Percentiles rank a stretch among this genome's conserved stretches.
phyloP scores from a whole-genome alignment of 2,888 invertebrate genomes.

The Lithophane leautieri region DNA sequence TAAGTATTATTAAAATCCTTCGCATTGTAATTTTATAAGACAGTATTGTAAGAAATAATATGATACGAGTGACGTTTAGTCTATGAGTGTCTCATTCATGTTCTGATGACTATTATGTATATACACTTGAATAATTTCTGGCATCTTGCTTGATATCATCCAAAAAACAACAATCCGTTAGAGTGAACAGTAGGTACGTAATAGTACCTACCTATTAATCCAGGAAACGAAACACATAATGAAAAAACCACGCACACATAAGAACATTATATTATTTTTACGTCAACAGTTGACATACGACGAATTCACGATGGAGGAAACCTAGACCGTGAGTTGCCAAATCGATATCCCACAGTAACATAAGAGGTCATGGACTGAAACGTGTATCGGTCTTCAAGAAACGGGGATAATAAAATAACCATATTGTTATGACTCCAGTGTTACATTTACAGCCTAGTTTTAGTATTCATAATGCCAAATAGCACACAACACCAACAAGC shows the following conservation, averaged over 20 bases:
- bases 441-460: slow-evolving; percentile 37
- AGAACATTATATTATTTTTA: background rate
- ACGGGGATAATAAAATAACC: slow-evolving; percentile 33
- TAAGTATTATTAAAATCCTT: slow-evolving; percentile 84
- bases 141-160: background rate
- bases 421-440: slow-evolving; percentile 30
- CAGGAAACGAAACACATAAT: background rate
- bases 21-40: slow-evolving; percentile 77
- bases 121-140: background rate
- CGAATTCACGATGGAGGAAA: background rate
- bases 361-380: slow-evolving; percentile 40
- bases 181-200: background rate
- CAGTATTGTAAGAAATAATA: background rate
- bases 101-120: background rate
- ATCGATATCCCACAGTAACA: slow-evolving; percentile 36
- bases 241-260: too few species aligned
- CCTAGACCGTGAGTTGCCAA: slow-evolving; percentile 3
- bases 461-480: slow-evolving; percentile 17
- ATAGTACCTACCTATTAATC: background rate
- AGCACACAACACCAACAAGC: slow-evolving; percentile 31
- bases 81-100: background rate
- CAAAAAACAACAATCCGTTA: too few species aligned
- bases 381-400: slow-evolving; percentile 5
- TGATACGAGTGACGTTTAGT: background rate
- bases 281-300: background rate